Conservation (phyloP, 2,888 invertebrate species). For the Chrysolina americana region DNA sequence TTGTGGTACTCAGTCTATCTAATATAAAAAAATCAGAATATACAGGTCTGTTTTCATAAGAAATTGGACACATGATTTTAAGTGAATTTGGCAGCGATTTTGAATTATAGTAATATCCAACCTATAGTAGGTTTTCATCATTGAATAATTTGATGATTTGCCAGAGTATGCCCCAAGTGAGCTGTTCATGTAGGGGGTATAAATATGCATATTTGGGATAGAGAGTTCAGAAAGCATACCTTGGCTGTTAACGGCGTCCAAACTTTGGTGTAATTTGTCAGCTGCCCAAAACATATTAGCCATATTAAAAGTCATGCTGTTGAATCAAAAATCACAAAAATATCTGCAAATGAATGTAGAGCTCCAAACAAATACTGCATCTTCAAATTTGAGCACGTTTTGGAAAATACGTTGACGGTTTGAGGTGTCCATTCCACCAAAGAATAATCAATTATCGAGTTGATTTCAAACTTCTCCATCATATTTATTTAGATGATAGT, state of each 20-base stretch:
- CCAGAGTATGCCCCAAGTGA: slow-evolving; percentile 6
- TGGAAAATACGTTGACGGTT: not conserved
- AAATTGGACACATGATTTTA: too few relatives aligned
- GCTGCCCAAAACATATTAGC: slow-evolving; percentile 65
- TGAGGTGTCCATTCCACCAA: slow-evolving; percentile 25
- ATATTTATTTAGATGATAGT: not conserved
- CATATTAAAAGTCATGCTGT: slow-evolving; percentile 17
- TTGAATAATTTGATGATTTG: not conserved
- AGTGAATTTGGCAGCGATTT: not conserved
- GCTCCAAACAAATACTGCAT: not conserved
- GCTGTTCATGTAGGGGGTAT: slow-evolving; percentile 16
- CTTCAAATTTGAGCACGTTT: not conserved
- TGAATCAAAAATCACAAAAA: slow-evolving; percentile 31
- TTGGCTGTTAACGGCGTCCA: slow-evolving; percentile 78
- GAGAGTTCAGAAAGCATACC: slow-evolving; percentile 70
- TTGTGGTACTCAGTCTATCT: too few relatives aligned
- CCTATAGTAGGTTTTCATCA: not conserved
- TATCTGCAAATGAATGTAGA: slow-evolving; percentile 4
- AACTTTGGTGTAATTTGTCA: slow-evolving; percentile 76
- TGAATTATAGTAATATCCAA: not conserved
- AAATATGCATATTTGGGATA: slow-evolving; percentile 46
- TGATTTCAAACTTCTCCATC: not conserved
- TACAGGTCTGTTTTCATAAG: too few relatives aligned
- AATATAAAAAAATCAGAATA: too few relatives aligned
- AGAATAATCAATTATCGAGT: not conserved